Percentiles rank a stretch among this genome's conserved stretches.
phyloP scores from a whole-genome alignment of 1,140 invertebrate genomes.

The Liolophura sinensis region DNA sequence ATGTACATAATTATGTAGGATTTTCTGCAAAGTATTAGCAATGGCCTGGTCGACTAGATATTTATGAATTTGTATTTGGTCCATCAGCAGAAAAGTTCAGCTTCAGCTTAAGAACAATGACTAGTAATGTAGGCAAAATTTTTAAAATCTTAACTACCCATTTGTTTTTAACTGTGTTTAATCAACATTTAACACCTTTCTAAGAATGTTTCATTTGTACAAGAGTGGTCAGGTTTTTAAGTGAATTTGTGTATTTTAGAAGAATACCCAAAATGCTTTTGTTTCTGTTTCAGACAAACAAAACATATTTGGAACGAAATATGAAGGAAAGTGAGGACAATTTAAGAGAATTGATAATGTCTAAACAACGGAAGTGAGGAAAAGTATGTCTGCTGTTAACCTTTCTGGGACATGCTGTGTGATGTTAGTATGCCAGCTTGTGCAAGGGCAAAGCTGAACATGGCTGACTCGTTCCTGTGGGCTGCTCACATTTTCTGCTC shows the following conservation, averaged over 20 bases:
- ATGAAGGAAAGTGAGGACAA: conserved; percentile 85
- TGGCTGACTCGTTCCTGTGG: too few relatives aligned
- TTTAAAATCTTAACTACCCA: neutral
- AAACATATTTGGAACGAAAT: conserved; percentile 75
- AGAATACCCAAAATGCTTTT: neutral
- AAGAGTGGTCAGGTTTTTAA: neutral
- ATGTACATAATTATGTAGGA: too few relatives aligned
- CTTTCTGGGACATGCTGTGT: too few relatives aligned
- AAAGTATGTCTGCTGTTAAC: too few relatives aligned
- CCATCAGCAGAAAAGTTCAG: too few relatives aligned
- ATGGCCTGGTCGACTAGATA: too few relatives aligned
- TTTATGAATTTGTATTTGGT: too few relatives aligned
- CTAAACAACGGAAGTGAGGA: conserved; percentile 39
- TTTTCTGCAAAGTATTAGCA: too few relatives aligned
- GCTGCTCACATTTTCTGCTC: too few relatives aligned
- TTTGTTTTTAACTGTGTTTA: neutral
- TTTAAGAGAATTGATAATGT: conserved; percentile 76
- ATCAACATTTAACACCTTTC: neutral
- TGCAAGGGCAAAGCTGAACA: too few relatives aligned
- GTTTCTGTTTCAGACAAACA: conserved; percentile 66
- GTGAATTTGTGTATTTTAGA: conserved; percentile 4
- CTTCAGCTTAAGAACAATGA: neutral
- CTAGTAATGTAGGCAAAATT: neutral
- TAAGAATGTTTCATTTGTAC: neutral
- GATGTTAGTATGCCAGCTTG: too few relatives aligned